A percentile compares a stretch with the other conserved stretches of the same genome.
Evolutionary conservation across 2,888 invertebrate species (phyloP).

Genomic region (Stenolophus ochropezus): DNA sequence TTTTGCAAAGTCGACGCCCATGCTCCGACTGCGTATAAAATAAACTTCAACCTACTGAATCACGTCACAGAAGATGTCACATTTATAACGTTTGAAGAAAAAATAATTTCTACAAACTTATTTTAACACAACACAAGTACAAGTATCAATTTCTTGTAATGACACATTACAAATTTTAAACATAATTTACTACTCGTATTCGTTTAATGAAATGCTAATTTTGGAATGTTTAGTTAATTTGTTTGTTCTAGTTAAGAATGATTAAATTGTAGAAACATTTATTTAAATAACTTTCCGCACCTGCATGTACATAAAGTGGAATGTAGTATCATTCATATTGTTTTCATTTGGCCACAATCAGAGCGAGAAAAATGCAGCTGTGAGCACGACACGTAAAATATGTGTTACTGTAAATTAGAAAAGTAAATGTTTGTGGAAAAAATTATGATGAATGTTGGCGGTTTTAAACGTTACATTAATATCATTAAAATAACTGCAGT

Average conservation of each 20-base stretch:
- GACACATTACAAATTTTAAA: no score
- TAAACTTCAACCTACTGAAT: no score
- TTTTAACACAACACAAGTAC: no score
- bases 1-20: no score
- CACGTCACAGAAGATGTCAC: no score
- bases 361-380: slow-evolving; percentile 41
- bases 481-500: background rate
- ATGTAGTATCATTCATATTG: slow-evolving; percentile 18
- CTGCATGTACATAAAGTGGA: background rate
- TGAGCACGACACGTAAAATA: slow-evolving; percentile 28
- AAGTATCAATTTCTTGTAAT: no score
- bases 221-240: no score
- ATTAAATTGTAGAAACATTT: slow-evolving; percentile 2
- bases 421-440: slow-evolving; percentile 16
- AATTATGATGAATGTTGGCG: slow-evolving; percentile 3
- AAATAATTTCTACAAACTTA: no score
- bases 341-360: slow-evolving; percentile 40
- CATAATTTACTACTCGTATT: no score
- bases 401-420: slow-evolving; percentile 48
- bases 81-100: no score
- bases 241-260: background rate
- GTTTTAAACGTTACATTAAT: slow-evolving; percentile 14
- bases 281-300: slow-evolving; percentile 24
- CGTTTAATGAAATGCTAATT: no score
- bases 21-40: no score